A percentile compares a stretch with the other conserved stretches of the same genome.
These are phyloP conservation scores for Cathartes aura DNA, from an alignment of 2,113 vertebrate species.

Conservation along the genomic window DNA sequence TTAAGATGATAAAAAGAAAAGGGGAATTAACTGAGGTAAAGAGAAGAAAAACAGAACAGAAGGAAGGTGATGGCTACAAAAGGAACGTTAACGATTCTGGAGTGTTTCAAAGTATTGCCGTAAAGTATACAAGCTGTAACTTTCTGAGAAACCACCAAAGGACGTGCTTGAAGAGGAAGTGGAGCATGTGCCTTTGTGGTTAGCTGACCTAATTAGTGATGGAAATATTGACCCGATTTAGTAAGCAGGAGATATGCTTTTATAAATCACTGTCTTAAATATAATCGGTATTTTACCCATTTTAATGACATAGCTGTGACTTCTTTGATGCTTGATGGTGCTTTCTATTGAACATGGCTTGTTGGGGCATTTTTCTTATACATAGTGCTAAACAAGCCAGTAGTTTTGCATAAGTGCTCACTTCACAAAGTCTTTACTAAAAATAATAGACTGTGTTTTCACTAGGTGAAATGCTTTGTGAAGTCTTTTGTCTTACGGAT, in stretches of 20 bases:
- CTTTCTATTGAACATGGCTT: neutral
- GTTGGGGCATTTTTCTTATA: neutral
- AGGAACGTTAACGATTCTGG: neutral
- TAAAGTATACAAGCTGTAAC: neutral
- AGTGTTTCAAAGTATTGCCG: neutral
- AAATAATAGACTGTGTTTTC: neutral
- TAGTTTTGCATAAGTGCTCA: neutral
- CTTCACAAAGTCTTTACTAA: neutral
- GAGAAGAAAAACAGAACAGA: neutral
- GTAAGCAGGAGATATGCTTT: neutral
- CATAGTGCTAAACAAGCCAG: neutral
- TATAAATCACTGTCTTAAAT: neutral
- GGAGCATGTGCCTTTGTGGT: slow-evolving; percentile 17
- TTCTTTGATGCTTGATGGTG: neutral
- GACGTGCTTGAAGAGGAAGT: neutral
- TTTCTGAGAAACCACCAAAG: slow-evolving; percentile 51
- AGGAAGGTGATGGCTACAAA: neutral
- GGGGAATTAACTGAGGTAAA: neutral
- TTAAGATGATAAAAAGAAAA: neutral
- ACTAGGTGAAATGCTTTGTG: neutral
- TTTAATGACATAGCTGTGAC: neutral
- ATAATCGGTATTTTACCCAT: neutral
- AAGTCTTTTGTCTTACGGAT: neutral
- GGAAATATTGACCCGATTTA: neutral
- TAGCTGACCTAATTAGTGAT: slow-evolving; percentile 35